These are phyloP conservation scores for Achroia grisella DNA, from an alignment of 1,140 invertebrate genomes.

Conservation along the genomic window DNA sequence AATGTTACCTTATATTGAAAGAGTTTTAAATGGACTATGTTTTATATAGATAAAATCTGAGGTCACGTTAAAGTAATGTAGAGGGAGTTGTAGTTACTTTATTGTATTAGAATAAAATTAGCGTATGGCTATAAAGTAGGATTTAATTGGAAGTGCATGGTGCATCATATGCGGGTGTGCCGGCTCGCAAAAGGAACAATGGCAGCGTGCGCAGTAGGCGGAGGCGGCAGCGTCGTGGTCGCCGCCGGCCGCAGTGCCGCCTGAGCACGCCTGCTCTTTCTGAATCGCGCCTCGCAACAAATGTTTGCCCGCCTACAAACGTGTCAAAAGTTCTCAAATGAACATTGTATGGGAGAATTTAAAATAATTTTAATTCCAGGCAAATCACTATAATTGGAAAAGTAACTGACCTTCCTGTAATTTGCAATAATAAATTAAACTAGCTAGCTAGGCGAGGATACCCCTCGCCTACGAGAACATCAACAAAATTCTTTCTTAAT, in stretches of 20 bases:
- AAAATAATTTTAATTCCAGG: no score
- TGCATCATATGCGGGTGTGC: constrained; percentile 15
- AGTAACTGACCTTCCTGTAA: no score
- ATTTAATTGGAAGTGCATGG: constrained; percentile 45
- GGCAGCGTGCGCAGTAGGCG: constrained; percentile 53
- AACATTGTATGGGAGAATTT: no score
- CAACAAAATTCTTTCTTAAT: no score
- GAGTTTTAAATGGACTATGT: constrained; percentile 8
- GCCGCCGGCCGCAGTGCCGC: constrained; percentile 43
- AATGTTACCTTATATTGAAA: no score
- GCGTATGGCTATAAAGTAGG: constrained; percentile 34
- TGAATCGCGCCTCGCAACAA: constrained; percentile 31
- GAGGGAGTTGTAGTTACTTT: no score
- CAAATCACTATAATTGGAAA: no score
- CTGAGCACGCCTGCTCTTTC: constrained; percentile 36
- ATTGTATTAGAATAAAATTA: constrained; percentile 37
- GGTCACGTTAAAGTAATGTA: no score
- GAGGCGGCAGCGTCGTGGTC: constrained; percentile 35
- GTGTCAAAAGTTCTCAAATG: constrained; percentile 12
- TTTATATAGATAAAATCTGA: constrained; percentile 38
- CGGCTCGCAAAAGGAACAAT: constrained; percentile 39
- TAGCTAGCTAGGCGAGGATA: no score
- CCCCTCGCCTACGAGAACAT: no score
- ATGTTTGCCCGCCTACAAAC: constrained; percentile 18
- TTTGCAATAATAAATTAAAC: no score